phyloP scores from a whole-genome alignment of 2,888 invertebrate species.

The Mycalesis mineus region DNA sequence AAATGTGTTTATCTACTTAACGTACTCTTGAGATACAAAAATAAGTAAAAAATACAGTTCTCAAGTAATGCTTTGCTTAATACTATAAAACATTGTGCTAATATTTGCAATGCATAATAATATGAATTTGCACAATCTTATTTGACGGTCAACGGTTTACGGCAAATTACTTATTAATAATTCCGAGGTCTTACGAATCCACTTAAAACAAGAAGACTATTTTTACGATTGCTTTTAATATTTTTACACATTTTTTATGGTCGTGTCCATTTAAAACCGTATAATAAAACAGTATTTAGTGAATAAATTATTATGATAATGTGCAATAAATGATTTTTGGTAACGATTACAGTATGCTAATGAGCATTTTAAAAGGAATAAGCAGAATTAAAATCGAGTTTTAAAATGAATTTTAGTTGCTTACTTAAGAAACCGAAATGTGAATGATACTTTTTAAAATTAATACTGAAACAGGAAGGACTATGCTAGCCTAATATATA shows the following conservation, averaged over 20 bases:
- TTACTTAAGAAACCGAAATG: no score
- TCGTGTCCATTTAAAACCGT: neutral
- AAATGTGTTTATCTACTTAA: no score
- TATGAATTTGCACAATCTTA: slow-evolving; percentile 10
- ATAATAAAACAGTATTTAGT: slow-evolving; percentile 3
- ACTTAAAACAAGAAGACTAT: neutral
- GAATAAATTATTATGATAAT: neutral
- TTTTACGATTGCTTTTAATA: neutral
- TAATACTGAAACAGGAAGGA: no score
- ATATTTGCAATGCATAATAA: neutral
- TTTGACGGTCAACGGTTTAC: slow-evolving; percentile 13
- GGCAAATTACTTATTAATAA: neutral
- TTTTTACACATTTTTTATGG: neutral
- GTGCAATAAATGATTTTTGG: neutral
- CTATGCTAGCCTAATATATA: no score
- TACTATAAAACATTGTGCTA: no score
- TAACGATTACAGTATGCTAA: neutral
- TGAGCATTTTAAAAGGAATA: neutral
- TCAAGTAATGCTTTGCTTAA: no score
- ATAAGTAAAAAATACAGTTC: no score
- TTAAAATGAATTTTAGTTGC: neutral
- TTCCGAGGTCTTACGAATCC: neutral
- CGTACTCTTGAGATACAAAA: no score
- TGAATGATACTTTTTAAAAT: no score
- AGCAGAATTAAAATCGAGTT: neutral